Evolutionary conservation across 2,888 invertebrate genomes (phyloP), one percentile per base, ranked within the genome.

Genomic region (Caenorhabditis macrosperma): DNA sequence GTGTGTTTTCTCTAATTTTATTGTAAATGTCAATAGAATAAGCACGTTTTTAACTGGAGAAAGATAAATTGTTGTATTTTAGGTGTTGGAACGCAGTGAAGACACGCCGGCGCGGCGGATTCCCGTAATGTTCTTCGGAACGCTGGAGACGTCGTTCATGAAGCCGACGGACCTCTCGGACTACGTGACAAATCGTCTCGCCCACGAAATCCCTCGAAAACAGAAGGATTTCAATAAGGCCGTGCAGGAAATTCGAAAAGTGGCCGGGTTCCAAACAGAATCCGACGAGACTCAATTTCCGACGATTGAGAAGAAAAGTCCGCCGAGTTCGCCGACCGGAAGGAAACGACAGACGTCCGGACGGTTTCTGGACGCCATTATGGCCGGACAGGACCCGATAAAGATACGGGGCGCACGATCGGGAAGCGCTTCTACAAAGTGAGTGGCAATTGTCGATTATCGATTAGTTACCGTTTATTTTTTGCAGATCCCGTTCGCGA

Each of bases 121-220:
- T 24, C 78, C 82, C 9, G 88, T 90, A 2, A 75, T 84, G 68
- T 90, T 90, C 64, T 90, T 86, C 68, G 90, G 90, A 24, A 90
- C 89, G 1, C 77, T 84, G 10, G 90, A 90, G 55, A 88, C 84
- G 7, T 90, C 88, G 1, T 86, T 86, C 64, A 84, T 88, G 84
- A 88, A 88, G 67, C 76, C 82, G 7, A 61, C 78, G 2, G 88
- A 88, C 41, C 57, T 88, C 15, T 82, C 77, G 9, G 82, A 86
- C 46, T 88, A 88, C 61, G 15, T 69, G 41, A 35, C 80, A 28
- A 67, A 84, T 66, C 66, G 84, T 9, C 52, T 71, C 24, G 44
- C 69, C 9, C 81, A 83, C 60, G 88, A 87, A 59, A 80, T 83
- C 33, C 82, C 86, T 7, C 52, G 86, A 17, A 88, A 88, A 54